phyloP scores from a whole-genome alignment of 30 jellyfish, hydroid and myxozoan species.

The Morbakka virulenta region DNA sequence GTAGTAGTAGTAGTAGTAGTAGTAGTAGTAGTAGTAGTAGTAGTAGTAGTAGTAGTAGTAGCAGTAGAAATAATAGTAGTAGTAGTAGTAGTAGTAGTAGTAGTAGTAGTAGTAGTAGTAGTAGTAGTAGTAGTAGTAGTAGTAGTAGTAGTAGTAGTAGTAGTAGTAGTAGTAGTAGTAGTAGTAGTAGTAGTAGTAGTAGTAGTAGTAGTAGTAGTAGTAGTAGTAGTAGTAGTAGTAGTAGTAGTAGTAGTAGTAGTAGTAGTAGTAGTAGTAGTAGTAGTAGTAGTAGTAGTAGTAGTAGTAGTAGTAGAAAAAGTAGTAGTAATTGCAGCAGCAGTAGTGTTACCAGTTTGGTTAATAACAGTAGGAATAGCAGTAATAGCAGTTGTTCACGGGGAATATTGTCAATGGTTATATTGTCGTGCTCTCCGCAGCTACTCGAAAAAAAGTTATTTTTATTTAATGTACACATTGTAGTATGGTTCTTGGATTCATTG shows the following conservation, averaged over 20 bases:
- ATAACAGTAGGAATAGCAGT: background rate
- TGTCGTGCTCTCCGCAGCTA: too few relatives aligned
- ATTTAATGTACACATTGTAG: too few relatives aligned
- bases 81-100: background rate
- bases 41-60: background rate
- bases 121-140: background rate
- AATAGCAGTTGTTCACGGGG: background rate
- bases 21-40: background rate
- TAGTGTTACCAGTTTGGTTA: background rate
- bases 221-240: background rate
- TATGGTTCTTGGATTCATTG: too few relatives aligned
- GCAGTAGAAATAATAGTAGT: background rate
- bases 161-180: background rate
- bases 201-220: background rate
- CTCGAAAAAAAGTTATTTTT: too few relatives aligned
- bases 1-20: background rate
- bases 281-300: background rate
- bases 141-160: background rate
- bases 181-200: background rate
- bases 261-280: background rate
- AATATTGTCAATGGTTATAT: too few relatives aligned
- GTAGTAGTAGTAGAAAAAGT: too few relatives aligned
- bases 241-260: background rate
- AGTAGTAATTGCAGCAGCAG: too few relatives aligned
- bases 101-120: background rate